Conservation (phyloP, 1,140 invertebrate species). For the Macrobrachium rosenbergii region DNA sequence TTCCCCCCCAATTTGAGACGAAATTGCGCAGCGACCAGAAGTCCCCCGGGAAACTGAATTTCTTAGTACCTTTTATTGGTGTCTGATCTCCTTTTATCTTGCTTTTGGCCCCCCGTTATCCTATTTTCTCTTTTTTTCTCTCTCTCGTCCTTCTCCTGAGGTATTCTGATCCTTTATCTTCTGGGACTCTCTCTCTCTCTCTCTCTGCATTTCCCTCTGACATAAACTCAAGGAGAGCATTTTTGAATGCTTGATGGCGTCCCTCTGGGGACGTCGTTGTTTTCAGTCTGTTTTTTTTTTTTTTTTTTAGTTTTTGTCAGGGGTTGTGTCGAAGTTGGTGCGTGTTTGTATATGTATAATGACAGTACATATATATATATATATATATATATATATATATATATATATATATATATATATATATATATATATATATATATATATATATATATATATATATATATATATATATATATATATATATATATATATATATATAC, state of each 20-base stretch:
- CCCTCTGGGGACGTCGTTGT: neutral
- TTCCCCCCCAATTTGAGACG: no score
- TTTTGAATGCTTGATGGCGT: neutral
- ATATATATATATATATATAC: constrained; percentile 11
- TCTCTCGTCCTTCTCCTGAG: neutral
- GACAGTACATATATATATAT: no score
- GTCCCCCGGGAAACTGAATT: no score
- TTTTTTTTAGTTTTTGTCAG: no score
- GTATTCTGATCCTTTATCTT: neutral
- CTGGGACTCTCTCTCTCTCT: no score
- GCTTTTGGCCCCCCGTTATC: neutral
- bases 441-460: constrained; percentile 1
- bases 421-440: constrained; percentile 5
- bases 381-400: neutral
- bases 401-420: constrained; percentile 3
- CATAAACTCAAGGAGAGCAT: neutral
- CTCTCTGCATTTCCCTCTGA: no score
- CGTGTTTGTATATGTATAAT: no score
- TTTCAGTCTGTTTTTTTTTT: no score
- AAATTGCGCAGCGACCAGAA: no score
- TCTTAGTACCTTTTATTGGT: no score
- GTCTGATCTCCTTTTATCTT: neutral
- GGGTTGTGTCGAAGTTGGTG: neutral
- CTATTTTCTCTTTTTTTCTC: neutral
- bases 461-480: constrained; percentile 11